A percentile compares a stretch with the other conserved stretches of the same genome.
Conservation (phyloP, 2,888 invertebrate genomes). For the Ryuthela nishihirai region DNA sequence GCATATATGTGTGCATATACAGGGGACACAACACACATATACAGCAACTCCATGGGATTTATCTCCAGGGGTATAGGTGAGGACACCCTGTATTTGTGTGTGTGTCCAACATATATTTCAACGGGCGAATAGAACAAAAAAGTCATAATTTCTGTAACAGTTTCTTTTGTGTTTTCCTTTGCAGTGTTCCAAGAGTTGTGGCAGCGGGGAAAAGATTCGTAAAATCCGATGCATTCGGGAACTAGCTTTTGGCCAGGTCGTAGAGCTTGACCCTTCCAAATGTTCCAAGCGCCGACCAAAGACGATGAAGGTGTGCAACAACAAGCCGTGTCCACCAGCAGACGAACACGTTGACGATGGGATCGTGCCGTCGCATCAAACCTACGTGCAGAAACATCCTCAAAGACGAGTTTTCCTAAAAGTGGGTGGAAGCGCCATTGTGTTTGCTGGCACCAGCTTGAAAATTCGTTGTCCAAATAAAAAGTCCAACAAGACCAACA, state of each 20-base stretch:
- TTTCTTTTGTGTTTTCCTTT: too few species aligned
- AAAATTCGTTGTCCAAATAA: constrained; percentile 81
- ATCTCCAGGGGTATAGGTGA: too few species aligned
- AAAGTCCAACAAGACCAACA: constrained; percentile 48
- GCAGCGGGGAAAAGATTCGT: constrained; percentile 81
- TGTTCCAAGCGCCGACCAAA: constrained; percentile 65
- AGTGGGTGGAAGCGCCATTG: constrained; percentile 83
- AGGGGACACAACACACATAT: too few species aligned
- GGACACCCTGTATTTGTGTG: too few species aligned
- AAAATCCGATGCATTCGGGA: constrained; percentile 81
- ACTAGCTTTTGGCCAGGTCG: constrained; percentile 87
- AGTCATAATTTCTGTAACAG: too few species aligned
- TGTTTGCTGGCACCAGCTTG: constrained; percentile 85
- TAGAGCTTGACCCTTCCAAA: constrained; percentile 69
- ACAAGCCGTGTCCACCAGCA: constrained; percentile 65
- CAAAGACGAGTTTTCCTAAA: constrained; percentile 77
- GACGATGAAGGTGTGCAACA: constrained; percentile 77
- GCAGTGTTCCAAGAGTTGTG: constrained; percentile 87
- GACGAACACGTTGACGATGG: background rate
- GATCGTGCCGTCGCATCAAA: constrained; percentile 45
- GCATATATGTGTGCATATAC: too few species aligned
- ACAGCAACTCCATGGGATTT: too few species aligned
- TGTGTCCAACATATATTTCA: too few species aligned
- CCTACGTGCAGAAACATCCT: constrained; percentile 75
- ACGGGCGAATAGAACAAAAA: too few species aligned